Evolutionary conservation across 2,888 invertebrate species (phyloP).

Genomic region (Aleiodes alternator): DNA sequence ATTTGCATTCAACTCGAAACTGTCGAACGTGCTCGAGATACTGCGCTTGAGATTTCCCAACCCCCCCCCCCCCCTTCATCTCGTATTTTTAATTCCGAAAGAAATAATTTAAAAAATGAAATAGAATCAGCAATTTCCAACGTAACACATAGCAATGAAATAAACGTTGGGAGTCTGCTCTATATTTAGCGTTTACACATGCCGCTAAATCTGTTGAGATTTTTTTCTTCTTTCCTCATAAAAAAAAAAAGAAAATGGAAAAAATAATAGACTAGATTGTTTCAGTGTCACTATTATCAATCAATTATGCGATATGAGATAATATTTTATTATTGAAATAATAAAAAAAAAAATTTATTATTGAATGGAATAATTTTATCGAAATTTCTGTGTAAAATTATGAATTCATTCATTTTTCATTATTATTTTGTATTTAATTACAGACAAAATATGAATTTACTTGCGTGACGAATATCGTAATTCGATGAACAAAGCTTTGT

Average conservation of each 20-base stretch:
- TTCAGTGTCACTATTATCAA: conserved; percentile 39
- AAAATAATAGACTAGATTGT: neutral
- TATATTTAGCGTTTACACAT: conserved; percentile 54
- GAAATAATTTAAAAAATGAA: neutral
- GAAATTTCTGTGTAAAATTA: no score
- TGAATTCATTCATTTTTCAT: no score
- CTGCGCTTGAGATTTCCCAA: neutral
- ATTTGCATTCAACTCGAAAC: conserved; percentile 1
- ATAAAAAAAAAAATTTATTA: no score
- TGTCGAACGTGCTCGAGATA: neutral
- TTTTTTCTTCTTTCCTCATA: conserved; percentile 34
- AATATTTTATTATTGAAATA: no score
- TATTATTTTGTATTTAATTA: no score
- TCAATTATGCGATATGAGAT: neutral
- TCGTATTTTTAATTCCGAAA: neutral
- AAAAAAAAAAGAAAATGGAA: conserved; percentile 2
- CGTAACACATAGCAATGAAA: conserved; percentile 38
- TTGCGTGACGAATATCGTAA: no score
- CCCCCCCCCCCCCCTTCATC: neutral
- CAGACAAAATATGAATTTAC: no score
- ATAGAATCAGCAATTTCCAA: conserved; percentile 31
- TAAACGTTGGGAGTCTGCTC: conserved; percentile 39
- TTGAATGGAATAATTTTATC: no score
- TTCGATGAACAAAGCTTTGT: no score
- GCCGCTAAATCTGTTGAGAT: conserved; percentile 39